phyloP scores from a whole-genome alignment of 2,113 vertebrate genomes.

The Parotia lawesii region DNA sequence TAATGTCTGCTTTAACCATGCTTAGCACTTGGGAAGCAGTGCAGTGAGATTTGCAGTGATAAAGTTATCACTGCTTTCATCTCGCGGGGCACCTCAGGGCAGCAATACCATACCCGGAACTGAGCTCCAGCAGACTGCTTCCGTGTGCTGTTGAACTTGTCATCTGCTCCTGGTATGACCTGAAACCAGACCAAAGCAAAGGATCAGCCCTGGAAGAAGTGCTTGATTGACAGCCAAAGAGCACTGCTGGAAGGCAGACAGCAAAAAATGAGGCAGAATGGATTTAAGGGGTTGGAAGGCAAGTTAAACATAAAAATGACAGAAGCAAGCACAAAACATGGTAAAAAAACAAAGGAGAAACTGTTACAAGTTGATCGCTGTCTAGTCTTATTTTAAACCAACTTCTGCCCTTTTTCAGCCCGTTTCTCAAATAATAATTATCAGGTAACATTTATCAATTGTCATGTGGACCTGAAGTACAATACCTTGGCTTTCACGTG shows the following conservation, averaged over 20 bases:
- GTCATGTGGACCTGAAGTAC: background rate
- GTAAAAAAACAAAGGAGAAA: background rate
- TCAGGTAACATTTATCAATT: background rate
- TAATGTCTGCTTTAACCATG: background rate
- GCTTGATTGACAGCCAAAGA: background rate
- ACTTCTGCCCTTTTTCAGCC: background rate
- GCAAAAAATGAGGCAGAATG: background rate
- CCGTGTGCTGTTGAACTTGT: conserved; percentile 74
- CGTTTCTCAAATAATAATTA: background rate
- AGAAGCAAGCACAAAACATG: background rate
- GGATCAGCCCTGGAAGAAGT: background rate
- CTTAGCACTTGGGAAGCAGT: background rate
- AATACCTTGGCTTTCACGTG: conserved; percentile 71
- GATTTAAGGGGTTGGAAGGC: background rate
- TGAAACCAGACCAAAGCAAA: conserved; percentile 23
- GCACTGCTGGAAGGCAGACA: background rate
- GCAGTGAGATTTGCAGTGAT: background rate
- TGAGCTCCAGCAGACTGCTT: conserved; percentile 78
- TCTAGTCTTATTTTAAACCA: background rate
- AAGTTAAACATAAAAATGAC: background rate
- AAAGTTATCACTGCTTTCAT: background rate
- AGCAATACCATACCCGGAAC: conserved; percentile 69
- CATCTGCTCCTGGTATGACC: background rate
- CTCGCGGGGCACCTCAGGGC: background rate
- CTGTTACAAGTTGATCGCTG: background rate